Conservation (phyloP, 2,113 vertebrate genomes). For the Odocoileus virginianus region DNA sequence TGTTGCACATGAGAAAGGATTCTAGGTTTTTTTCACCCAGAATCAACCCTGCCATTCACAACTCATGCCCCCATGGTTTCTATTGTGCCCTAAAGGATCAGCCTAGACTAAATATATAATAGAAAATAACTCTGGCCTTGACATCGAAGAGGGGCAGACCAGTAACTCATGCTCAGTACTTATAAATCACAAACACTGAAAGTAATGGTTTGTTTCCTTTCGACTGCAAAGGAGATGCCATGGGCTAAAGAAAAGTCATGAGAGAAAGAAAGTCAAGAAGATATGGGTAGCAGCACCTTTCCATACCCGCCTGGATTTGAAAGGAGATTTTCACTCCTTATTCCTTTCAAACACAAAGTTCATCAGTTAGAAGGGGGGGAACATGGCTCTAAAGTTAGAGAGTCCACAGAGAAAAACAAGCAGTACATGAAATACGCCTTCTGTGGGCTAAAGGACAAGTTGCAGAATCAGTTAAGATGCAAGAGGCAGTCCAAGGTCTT, state of each 20-base stretch:
- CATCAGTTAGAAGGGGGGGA: slow-evolving; percentile 14
- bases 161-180: slow-evolving; percentile 48
- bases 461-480: slow-evolving; percentile 56
- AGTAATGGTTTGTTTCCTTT: slow-evolving; percentile 44
- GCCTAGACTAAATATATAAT: slow-evolving; percentile 21
- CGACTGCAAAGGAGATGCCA: slow-evolving; percentile 27
- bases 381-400: slow-evolving; percentile 51
- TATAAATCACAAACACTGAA: slow-evolving; percentile 54
- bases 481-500: slow-evolving; percentile 39
- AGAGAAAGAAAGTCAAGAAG: slow-evolving; percentile 56
- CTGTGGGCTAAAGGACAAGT: slow-evolving; percentile 48
- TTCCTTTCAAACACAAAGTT: slow-evolving; percentile 44
- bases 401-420: slow-evolving; percentile 55
- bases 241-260: slow-evolving; percentile 48
- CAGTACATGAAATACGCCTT: slow-evolving; percentile 48
- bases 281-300: slow-evolving; percentile 64
- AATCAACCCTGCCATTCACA: slow-evolving; percentile 62
- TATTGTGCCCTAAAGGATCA: slow-evolving; percentile 29
- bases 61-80: slow-evolving; percentile 56
- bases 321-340: slow-evolving; percentile 48
- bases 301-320: slow-evolving; percentile 44
- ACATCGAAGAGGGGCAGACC: slow-evolving; percentile 16
- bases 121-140: slow-evolving; percentile 48
- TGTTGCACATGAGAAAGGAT: slow-evolving; percentile 45
- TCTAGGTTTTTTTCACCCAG: slow-evolving; percentile 36